These are phyloP conservation scores for Melikaiella ostensackeni DNA, from an alignment of 2,888 invertebrate genomes.

Conservation along the genomic window DNA sequence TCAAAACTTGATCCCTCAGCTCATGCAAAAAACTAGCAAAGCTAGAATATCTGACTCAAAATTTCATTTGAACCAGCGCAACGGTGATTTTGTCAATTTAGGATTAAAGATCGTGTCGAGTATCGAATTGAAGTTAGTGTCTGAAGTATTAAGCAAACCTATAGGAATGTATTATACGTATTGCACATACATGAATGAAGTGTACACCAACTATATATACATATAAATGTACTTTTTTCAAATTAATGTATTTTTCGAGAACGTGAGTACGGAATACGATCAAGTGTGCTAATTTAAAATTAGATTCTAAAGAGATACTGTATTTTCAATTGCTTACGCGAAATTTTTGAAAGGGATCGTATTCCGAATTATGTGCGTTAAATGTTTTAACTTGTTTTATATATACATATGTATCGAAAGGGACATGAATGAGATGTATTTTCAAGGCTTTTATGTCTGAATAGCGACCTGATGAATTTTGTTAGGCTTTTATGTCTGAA, in stretches of 20 bases:
- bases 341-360: conserved; percentile 50
- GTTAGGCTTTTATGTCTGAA: conserved; percentile 14
- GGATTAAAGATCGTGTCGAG: neutral
- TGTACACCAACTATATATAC: conserved; percentile 54
- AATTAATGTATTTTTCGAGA: conserved; percentile 69
- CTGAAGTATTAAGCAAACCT: conserved; percentile 64
- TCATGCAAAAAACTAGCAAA: neutral
- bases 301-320: conserved; percentile 11
- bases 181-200: conserved; percentile 57
- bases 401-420: conserved; percentile 1
- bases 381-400: conserved; percentile 19
- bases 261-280: conserved; percentile 41
- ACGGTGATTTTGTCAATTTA: neutral
- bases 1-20: neutral
- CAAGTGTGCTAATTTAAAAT: neutral
- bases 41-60: neutral
- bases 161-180: conserved; percentile 61
- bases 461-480: conserved; percentile 34
- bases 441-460: conserved; percentile 5
- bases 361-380: conserved; percentile 18
- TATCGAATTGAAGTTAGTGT: conserved; percentile 46
- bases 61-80: neutral
- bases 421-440: conserved; percentile 40
- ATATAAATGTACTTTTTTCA: conserved; percentile 61
- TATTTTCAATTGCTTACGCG: conserved; percentile 25